Evolutionary conservation across 2,113 vertebrate species (phyloP).

Genomic region (Microcebus lehilahytsara): DNA sequence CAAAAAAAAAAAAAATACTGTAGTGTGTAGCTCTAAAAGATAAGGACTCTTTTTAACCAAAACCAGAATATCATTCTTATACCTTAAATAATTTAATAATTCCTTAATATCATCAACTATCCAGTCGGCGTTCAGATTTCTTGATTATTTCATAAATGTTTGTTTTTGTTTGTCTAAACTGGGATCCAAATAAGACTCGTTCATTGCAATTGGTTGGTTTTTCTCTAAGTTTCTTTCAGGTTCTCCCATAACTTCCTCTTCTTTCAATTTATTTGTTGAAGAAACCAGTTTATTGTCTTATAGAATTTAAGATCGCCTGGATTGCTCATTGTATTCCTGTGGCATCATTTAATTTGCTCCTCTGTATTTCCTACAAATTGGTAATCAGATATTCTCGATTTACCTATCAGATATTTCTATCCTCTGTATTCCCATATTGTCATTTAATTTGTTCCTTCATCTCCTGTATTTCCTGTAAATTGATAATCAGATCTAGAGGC

Average conservation of each 20-base stretch:
- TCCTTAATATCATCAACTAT: neutral
- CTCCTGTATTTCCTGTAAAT: neutral
- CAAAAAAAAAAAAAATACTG: slow-evolving; percentile 11
- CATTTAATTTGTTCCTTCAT: neutral
- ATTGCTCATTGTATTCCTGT: neutral
- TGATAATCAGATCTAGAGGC: slow-evolving; percentile 15
- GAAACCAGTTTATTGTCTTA: neutral
- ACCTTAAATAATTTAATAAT: neutral
- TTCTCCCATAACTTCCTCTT: neutral
- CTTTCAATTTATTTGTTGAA: neutral
- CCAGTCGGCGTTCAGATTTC: neutral
- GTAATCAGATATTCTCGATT: neutral
- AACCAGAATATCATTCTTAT: neutral
- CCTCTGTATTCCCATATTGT: neutral
- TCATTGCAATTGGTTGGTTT: neutral
- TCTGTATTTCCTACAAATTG: neutral
- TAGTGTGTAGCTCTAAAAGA: neutral
- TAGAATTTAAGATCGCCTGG: neutral
- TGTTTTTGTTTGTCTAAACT: neutral
- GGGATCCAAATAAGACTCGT: neutral
- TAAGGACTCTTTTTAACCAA: neutral
- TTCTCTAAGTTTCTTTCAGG: slow-evolving; percentile 1
- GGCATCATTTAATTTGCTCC: neutral
- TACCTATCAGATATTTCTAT: neutral
- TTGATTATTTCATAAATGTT: neutral